phyloP scores from a whole-genome alignment of 2,888 invertebrate species.

The Acronicta aceris region DNA sequence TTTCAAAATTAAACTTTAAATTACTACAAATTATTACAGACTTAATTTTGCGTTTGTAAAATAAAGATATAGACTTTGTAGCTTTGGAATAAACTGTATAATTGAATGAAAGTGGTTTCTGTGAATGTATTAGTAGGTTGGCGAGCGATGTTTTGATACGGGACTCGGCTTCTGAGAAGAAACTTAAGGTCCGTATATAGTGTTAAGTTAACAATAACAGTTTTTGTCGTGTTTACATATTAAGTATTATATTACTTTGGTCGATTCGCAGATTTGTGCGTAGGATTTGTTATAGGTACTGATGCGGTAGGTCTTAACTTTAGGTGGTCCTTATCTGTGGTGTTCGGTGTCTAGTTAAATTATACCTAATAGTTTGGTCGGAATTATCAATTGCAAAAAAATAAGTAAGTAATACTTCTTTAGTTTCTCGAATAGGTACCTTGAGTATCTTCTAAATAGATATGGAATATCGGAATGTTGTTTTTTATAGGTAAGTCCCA shows the following conservation, averaged over 20 bases:
- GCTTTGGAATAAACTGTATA: slow-evolving; percentile 41
- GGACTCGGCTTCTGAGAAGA: slow-evolving; percentile 74
- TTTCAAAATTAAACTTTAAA: slow-evolving; percentile 79
- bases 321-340: slow-evolving; percentile 66
- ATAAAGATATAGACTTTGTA: slow-evolving; percentile 39
- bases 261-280: slow-evolving; percentile 83
- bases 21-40: slow-evolving; percentile 73
- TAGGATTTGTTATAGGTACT: slow-evolving; percentile 70
- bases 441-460: too few relatives aligned
- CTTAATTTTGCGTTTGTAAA: slow-evolving; percentile 52
- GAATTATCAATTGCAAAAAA: too few relatives aligned
- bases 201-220: slow-evolving; percentile 74
- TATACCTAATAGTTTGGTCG: not conserved
- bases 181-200: slow-evolving; percentile 72
- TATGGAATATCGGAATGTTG: too few relatives aligned
- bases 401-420: too few relatives aligned
- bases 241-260: slow-evolving; percentile 73
- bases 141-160: slow-evolving; percentile 71
- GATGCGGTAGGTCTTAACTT: slow-evolving; percentile 63
- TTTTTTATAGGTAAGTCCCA: too few relatives aligned
- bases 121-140: slow-evolving; percentile 37
- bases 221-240: slow-evolving; percentile 77
- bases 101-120: slow-evolving; percentile 20
- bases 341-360: slow-evolving; percentile 37
- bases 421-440: too few relatives aligned